Conservation (phyloP, 1,140 invertebrate species). For the Sitophilus oryzae region DNA sequence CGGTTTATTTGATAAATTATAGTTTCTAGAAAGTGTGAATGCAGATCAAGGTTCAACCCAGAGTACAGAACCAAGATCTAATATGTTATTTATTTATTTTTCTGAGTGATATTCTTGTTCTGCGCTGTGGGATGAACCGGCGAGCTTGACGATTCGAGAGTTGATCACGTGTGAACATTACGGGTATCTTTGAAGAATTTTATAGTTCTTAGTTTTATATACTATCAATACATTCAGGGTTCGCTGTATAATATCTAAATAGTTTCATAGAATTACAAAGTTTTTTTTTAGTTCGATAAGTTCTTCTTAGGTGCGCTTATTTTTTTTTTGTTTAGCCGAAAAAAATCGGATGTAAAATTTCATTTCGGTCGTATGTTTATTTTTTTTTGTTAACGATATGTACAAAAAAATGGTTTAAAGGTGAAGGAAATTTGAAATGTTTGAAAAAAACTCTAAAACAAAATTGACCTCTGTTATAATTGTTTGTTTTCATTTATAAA, state of each 20-base stretch:
- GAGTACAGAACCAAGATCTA: neutral
- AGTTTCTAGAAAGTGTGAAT: neutral
- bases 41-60: conserved; percentile 1
- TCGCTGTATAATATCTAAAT: too few relatives aligned
- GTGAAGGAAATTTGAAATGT: conserved; percentile 16
- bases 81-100: conserved; percentile 1
- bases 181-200: conserved; percentile 3
- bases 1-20: conserved; percentile 1
- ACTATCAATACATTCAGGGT: conserved; percentile 20
- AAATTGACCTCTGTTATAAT: neutral
- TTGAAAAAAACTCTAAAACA: too few relatives aligned
- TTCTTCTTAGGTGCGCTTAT: conserved; percentile 8
- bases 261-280: conserved; percentile 10
- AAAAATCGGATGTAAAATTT: neutral
- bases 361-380: neutral
- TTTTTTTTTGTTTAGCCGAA: conserved; percentile 1
- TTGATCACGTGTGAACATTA: neutral
- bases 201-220: conserved; percentile 2
- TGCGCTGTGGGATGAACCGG: neutral
- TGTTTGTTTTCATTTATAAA: neutral
- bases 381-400: too few relatives aligned
- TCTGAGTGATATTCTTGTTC: neutral
- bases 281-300: conserved; percentile 16
- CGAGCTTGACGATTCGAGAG: neutral
- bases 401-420: conserved; percentile 7